phyloP scores from a whole-genome alignment of 2,113 vertebrate species.

The Prinia subflava region DNA sequence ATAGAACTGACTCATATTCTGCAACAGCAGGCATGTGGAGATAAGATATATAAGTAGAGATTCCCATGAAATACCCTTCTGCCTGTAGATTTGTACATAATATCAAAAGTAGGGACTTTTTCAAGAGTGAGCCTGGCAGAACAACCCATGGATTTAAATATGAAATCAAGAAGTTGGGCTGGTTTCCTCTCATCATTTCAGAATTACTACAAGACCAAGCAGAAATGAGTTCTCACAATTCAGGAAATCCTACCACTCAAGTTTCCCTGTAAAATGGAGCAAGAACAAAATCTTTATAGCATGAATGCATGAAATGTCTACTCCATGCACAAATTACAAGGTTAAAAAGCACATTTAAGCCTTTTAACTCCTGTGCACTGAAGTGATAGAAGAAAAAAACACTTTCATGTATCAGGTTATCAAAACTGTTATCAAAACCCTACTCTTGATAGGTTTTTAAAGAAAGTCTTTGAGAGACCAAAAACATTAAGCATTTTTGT shows the following conservation, averaged over 20 bases:
- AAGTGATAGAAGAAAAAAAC: background rate
- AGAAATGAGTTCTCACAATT: background rate
- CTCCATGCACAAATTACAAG: background rate
- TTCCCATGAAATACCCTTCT: background rate
- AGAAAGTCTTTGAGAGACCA: background rate
- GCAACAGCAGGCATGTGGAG: background rate
- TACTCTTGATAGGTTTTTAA: background rate
- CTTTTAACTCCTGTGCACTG: background rate
- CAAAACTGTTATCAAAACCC: background rate
- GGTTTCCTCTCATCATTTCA: background rate
- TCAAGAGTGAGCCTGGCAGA: background rate
- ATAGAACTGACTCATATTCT: conserved; percentile 27
- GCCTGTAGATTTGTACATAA: background rate
- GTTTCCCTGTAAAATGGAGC: background rate
- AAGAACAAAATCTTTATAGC: background rate
- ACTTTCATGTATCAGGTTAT: background rate
- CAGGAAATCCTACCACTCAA: background rate
- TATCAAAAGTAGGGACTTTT: background rate
- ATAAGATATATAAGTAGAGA: background rate
- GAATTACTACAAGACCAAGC: background rate
- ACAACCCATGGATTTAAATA: background rate
- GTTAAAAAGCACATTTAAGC: background rate
- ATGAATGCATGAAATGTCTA: background rate
- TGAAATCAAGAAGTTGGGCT: background rate
- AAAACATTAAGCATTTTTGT: background rate